Evolutionary conservation across 2,113 vertebrate genomes (phyloP).

Genomic region (Bothrops jararaca): DNA sequence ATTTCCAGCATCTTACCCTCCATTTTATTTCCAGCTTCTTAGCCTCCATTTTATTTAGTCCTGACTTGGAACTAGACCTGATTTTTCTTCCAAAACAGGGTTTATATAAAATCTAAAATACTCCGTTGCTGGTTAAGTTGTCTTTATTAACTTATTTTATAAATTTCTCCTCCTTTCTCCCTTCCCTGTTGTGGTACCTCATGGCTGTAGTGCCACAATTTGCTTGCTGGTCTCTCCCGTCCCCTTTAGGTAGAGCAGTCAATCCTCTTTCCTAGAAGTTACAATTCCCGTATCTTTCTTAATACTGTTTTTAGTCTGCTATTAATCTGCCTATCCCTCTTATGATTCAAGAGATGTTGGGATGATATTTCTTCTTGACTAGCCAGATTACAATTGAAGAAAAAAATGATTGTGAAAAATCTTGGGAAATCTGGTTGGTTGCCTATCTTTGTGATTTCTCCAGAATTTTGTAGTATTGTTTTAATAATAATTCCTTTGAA

Average conservation of each 20-base stretch:
- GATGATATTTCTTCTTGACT: background rate
- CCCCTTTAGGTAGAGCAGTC: background rate
- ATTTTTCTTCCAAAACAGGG: background rate
- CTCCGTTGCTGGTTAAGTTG: background rate
- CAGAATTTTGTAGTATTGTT: background rate
- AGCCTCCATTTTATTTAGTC: no score
- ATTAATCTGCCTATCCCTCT: background rate
- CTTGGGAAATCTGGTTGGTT: background rate
- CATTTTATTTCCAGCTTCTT: no score
- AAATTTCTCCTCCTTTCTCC: background rate
- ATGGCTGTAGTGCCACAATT: background rate
- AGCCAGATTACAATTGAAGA: background rate
- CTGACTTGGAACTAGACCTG: no score
- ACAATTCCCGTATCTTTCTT: background rate
- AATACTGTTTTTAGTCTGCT: background rate
- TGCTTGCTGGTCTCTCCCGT: background rate
- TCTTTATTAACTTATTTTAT: background rate
- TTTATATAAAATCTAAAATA: background rate
- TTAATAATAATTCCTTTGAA: background rate
- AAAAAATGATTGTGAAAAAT: background rate
- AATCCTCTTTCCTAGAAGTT: background rate
- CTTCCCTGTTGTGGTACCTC: background rate
- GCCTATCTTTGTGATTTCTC: background rate
- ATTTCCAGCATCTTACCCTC: no score
- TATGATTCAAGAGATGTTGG: background rate